Base-by-base conservation (phyloP, 2,797 vertebrate genomes). In the Cryptoblepharus egeriae region DNA sequence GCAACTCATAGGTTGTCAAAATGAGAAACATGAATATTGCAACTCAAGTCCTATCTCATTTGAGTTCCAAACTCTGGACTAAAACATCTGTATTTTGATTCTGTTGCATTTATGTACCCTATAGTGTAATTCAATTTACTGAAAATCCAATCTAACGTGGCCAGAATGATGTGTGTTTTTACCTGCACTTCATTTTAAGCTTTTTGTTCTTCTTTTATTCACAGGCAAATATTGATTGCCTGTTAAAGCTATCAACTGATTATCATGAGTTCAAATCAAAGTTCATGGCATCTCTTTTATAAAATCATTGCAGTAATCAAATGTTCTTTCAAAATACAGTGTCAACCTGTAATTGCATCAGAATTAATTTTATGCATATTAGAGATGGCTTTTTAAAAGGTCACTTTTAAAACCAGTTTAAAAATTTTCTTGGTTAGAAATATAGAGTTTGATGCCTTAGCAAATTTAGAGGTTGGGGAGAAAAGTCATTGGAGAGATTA, bases 361-460 rank as follows among this genome's bases (percentile, higher is more conserved):
- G 77, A 85, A 85, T 81, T 77, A 81, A 81, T 39, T 49, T 45
- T 77, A 58, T 85, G 73, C 68, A 72, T 72, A 80, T 80, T 77
- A 67, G 35, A 71, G 39, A 35, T 71, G 68, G 58, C 58, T 72
- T 71, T 77, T 81, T 65, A 77, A 77, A 76, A 80, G 42, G 58
- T 65, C 79, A 76, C n/a, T 57, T 80, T 42, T 42, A 42, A 42
- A 42, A 32, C 58, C 37, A 67, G 58, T 72, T 49, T 49, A 57
- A 64, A 80, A 77, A 72, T 61, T 12, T 1, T 71, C 15, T 76
- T 76, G 65, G 65, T 71, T 57, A 32, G 35, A 64, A 64, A 42
- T 76, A 35, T 42, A 77, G 68, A 57, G 42, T 75, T 76, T 65
- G 37, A 71, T 35, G 22, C 11, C 24, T 80, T 55, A 39, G 32